A percentile compares a stretch with the other conserved stretches of the same genome.
These are phyloP conservation scores for Sthenelais limicola DNA, from an alignment of 2,888 invertebrate species.

Conservation along the genomic window DNA sequence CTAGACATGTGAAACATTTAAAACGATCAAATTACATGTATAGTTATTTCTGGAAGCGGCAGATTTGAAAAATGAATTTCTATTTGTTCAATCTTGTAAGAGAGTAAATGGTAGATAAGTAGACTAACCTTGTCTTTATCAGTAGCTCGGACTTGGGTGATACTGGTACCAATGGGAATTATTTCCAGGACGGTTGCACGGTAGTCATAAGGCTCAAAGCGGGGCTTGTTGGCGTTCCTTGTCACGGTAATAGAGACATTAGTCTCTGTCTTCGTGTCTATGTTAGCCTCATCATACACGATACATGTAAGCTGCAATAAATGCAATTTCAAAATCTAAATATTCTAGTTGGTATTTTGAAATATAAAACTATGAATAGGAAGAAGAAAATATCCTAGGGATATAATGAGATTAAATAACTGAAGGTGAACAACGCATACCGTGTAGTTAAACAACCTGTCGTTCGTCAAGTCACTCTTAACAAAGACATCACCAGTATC, in stretches of 20 bases:
- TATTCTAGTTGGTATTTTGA: neutral
- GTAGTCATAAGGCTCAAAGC: slow-evolving; percentile 53
- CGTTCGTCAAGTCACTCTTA: slow-evolving; percentile 50
- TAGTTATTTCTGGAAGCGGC: no score
- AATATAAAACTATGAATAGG: neutral
- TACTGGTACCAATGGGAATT: slow-evolving; percentile 49
- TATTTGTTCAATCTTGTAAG: no score
- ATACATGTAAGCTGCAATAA: slow-evolving; percentile 46
- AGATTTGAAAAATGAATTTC: no score
- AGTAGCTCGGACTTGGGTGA: slow-evolving; percentile 52
- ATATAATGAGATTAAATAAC: neutral
- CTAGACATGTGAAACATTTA: no score
- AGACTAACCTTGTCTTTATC: slow-evolving; percentile 59
- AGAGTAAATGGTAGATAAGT: no score
- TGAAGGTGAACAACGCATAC: slow-evolving; percentile 55
- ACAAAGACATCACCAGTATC: slow-evolving; percentile 52
- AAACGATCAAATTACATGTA: no score
- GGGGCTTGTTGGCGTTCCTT: slow-evolving; percentile 48
- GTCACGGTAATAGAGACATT: slow-evolving; percentile 50
- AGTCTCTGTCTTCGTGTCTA: slow-evolving; percentile 41
- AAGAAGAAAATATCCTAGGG: neutral
- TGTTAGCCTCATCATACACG: slow-evolving; percentile 51
- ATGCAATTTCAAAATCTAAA: no score
- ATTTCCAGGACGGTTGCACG: slow-evolving; percentile 54
- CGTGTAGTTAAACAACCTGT: slow-evolving; percentile 50